Evolutionary conservation across 2,113 vertebrate species (phyloP), one percentile per base, ranked within the genome.

Genomic region (Mustela nigripes): DNA sequence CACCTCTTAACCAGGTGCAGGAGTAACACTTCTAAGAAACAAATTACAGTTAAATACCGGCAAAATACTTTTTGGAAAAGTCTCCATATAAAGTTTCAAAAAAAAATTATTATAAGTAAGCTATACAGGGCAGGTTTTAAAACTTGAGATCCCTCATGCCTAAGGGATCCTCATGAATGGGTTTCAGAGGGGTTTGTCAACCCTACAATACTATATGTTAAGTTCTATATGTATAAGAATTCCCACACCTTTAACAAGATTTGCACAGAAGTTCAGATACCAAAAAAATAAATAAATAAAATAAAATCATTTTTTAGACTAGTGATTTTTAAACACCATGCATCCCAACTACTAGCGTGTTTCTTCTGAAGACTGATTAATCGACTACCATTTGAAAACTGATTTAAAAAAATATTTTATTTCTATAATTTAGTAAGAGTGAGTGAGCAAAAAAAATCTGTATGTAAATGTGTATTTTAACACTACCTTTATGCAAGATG

Each of bases 1-100:
- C 78, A 63, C 63, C 33, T 76, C 76, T 71, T 82, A 80, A 60
- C 42, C 65, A 92, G 26, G 18, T 80, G 45, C 24, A 87, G 19
- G n/a, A 88, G 21, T 45, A 94, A 88, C 48, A 91, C 48, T 89
- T 83, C 79, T 73, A 93, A 73, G 62, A 96, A 98, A 95, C 6
- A 81, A 97, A 91, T 45, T 28, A 94, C 15, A 63, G 67, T 39
- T 39, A 96, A 96, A 96, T 39, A 69, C 10, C 26, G 28, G 84
- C 19, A 42, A 97, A 89, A 86, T 62, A 58, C 28, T 90, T 96
- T 96, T 73, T 67, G 11, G 6, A 78, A 62, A 93, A 92, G 33
- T 71, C 39, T 89, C 24, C 24, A 83, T 24, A 83, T 21, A 67
- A 86, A 53, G 42, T 95, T 96, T 95, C 79, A 63, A 86, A 83